A percentile compares a stretch with the other conserved stretches of the same genome.
phyloP scores from a whole-genome alignment of 2,797 vertebrate species.

The Aldrovandia affinis region DNA sequence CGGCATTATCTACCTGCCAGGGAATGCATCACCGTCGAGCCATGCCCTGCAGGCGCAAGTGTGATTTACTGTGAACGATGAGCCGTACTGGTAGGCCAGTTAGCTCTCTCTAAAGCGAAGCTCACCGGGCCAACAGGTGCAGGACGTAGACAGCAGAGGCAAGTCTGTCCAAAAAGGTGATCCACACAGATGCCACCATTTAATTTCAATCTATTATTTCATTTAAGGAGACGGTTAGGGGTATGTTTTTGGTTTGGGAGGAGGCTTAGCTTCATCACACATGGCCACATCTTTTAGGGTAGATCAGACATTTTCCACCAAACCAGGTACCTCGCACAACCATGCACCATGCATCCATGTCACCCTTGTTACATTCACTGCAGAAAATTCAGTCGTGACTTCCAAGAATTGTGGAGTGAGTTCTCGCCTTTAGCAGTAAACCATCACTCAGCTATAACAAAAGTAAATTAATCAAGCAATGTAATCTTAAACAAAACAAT shows the following conservation, averaged over 20 bases:
- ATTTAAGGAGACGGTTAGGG: not conserved
- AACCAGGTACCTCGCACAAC: not conserved
- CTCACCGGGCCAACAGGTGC: not conserved
- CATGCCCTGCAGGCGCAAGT: slow-evolving; percentile 70
- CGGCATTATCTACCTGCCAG: slow-evolving; percentile 47
- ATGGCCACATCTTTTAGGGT: not conserved
- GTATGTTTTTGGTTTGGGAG: not conserved
- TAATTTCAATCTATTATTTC: not conserved
- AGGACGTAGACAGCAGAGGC: not conserved
- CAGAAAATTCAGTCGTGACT: not conserved
- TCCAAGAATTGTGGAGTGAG: too few species aligned
- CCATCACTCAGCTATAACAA: too few species aligned
- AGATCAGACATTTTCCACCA: not conserved
- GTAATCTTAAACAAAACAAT: not conserved
- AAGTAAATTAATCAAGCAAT: too few species aligned
- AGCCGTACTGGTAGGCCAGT: not conserved
- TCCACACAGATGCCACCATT: not conserved
- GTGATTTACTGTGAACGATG: slow-evolving; percentile 58
- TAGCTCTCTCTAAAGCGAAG: not conserved
- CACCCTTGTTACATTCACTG: not conserved
- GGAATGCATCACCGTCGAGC: slow-evolving; percentile 52
- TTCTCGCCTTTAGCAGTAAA: too few species aligned
- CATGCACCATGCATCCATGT: not conserved
- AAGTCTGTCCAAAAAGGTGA: not conserved
- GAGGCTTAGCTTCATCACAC: not conserved